A percentile compares a stretch with the other conserved stretches of the same genome.
phyloP scores from a whole-genome alignment of 2,888 invertebrate species.

The Agrenia bidenticulata region DNA sequence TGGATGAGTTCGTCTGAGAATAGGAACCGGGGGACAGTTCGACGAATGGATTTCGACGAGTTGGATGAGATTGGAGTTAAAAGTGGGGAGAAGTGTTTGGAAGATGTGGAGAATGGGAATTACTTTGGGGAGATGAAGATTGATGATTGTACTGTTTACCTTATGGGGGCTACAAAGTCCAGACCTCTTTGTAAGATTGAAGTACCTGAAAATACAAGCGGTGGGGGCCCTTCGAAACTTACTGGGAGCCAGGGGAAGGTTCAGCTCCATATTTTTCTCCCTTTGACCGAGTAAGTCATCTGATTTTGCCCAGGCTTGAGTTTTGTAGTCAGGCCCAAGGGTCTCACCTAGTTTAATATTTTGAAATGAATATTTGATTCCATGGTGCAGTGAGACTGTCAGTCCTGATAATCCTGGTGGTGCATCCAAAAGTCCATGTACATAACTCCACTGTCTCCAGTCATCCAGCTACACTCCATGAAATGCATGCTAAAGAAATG shows the following conservation, averaged over 20 bases:
- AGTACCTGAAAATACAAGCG: slow-evolving; percentile 23
- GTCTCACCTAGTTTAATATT: too few species aligned
- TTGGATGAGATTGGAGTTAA: background rate
- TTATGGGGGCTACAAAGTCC: slow-evolving; percentile 46
- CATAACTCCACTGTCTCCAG: background rate
- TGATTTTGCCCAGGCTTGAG: too few species aligned
- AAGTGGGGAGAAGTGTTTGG: background rate
- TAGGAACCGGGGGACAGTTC: background rate
- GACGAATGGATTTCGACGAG: background rate
- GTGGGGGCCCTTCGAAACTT: too few species aligned
- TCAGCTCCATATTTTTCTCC: slow-evolving; percentile 51
- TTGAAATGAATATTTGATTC: too few species aligned
- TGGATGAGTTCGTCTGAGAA: too few species aligned
- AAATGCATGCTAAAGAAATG: too few species aligned
- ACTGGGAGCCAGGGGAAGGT: slow-evolving; percentile 30
- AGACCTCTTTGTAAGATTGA: slow-evolving; percentile 43
- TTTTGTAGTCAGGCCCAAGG: too few species aligned
- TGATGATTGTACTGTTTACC: slow-evolving; percentile 42
- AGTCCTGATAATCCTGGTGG: slow-evolving; percentile 26
- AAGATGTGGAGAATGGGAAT: background rate
- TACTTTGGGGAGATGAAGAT: slow-evolving; percentile 40
- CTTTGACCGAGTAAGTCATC: slow-evolving; percentile 40
- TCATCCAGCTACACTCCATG: too few species aligned
- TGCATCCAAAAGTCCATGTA: background rate
- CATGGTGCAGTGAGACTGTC: slow-evolving; percentile 26